Evolutionary conservation across 2,797 vertebrate species (phyloP), one percentile per base, ranked within the genome.

Genomic region (Tokudaia tokunoshimensis): DNA sequence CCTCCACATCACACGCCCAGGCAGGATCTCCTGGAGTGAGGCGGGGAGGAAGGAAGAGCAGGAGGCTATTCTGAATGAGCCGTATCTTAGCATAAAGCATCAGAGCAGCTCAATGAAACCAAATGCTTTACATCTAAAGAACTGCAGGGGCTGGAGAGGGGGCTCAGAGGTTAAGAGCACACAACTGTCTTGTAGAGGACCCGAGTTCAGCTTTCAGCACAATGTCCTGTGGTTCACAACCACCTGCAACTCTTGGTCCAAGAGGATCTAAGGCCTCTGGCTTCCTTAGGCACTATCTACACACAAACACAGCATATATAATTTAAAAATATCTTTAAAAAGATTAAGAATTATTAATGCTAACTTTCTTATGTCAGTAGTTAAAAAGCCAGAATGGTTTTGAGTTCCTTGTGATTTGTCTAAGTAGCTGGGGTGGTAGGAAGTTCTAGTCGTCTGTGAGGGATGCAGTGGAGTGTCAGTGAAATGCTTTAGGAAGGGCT

Each of bases 311-410:
- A 85, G 17, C 11, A 50, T 12, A 67, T 44, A 85, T 67, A 67
- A 50, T 85, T 85, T 10, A 59, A 67, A 65, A 19, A 31, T 65
- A 67, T 50, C 29, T 67, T n/a, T 0, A 67, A 85, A 97, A 78
- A 92, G 92, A 95, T 82, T 34, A 95, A 83, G 89, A 91, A 94
- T 44, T 76, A 44, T 92, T 98, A 92, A 94, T 92, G 95, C 75
- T 92, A 93, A 97, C 94, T 97, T 98, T 96, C 80, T 97, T 97
- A 96, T 13, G 76, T 1, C 94, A 92, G 94, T 14, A 82, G 81
- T 95, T 97, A 94, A 98, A 97, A 97, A 97, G 63, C 22, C 79
- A 97, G 95, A 34, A 85, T 90, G 26, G 59, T 94, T 94, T 63
- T 97, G 86, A 94, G 47, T 61, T 81, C 67, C 91, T 4, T 92